Evolutionary conservation across 37 sponge, comb jelly and placozoan genomes (phyloP).

Genomic region (Petrosia ficiformis): DNA sequence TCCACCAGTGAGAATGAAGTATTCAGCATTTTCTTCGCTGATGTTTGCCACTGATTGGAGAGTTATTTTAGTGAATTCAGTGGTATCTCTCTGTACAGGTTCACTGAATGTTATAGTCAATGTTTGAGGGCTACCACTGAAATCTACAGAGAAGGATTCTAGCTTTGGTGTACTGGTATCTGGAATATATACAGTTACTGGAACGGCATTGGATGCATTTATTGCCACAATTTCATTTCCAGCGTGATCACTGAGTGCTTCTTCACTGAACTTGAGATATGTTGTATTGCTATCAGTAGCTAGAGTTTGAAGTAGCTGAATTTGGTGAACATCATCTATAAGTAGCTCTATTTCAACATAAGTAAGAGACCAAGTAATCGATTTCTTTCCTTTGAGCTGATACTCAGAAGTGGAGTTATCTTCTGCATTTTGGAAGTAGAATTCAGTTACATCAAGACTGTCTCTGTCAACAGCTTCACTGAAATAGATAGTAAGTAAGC

Average conservation of each 20-base stretch:
- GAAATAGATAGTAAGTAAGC: constrained; percentile 59
- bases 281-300: constrained; percentile 44
- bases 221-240: constrained; percentile 39
- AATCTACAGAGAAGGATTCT: constrained; percentile 50
- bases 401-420: constrained; percentile 23
- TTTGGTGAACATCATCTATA: constrained; percentile 50
- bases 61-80: constrained; percentile 54
- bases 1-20: constrained; percentile 64
- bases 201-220: constrained; percentile 44
- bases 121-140: constrained; percentile 33
- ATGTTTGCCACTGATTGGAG: constrained; percentile 36
- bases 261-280: constrained; percentile 58
- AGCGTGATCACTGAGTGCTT: constrained; percentile 48
- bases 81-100: constrained; percentile 47
- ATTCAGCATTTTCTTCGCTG: constrained; percentile 7
- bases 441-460: constrained; percentile 26
- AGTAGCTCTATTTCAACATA: constrained; percentile 49
- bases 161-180: constrained; percentile 76
- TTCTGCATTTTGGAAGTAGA: constrained; percentile 61
- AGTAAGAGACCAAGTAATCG: constrained; percentile 47
- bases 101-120: constrained; percentile 78
- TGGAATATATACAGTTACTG: constrained; percentile 55
- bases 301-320: constrained; percentile 60
- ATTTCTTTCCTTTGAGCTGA: constrained; percentile 18
- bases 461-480: constrained; percentile 65